Conservation (phyloP, 53 echinoderm and acorn worm genomes). For the Echinometra lucunter region DNA sequence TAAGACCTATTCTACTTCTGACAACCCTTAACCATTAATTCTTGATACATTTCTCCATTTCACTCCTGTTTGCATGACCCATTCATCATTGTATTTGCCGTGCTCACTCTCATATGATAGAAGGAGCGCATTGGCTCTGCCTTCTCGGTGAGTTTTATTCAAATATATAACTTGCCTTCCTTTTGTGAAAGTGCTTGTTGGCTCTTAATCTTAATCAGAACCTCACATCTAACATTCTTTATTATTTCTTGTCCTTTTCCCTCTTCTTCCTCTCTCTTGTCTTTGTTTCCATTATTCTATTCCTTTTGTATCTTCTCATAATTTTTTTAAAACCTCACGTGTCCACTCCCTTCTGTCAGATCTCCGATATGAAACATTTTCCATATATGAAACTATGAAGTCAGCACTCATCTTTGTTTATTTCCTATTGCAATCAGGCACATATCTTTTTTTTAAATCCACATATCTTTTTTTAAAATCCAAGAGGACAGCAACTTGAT, state of each 20-base stretch:
- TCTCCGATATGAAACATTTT: too few relatives aligned
- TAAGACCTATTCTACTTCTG: neutral
- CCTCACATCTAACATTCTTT: neutral
- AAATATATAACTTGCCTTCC: neutral
- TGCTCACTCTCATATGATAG: conserved; percentile 57
- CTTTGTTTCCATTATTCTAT: neutral
- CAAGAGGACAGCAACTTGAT: neutral
- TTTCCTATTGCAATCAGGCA: neutral
- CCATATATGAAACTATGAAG: too few relatives aligned
- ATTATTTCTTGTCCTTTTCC: neutral
- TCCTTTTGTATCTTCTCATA: neutral
- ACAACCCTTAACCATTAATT: neutral
- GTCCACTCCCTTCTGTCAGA: neutral
- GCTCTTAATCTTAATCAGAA: neutral
- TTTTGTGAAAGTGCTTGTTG: neutral
- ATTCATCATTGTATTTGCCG: conserved; percentile 29
- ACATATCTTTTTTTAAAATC: neutral
- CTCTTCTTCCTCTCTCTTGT: neutral
- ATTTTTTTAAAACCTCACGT: neutral
- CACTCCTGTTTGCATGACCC: conserved; percentile 4
- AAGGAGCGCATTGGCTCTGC: conserved; percentile 95
- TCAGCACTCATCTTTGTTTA: neutral
- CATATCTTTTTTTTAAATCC: neutral
- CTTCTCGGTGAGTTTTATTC: conserved; percentile 83
- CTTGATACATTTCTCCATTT: neutral